phyloP scores from a whole-genome alignment of 2,113 vertebrate species.

The Herpetotheres cachinnans region DNA sequence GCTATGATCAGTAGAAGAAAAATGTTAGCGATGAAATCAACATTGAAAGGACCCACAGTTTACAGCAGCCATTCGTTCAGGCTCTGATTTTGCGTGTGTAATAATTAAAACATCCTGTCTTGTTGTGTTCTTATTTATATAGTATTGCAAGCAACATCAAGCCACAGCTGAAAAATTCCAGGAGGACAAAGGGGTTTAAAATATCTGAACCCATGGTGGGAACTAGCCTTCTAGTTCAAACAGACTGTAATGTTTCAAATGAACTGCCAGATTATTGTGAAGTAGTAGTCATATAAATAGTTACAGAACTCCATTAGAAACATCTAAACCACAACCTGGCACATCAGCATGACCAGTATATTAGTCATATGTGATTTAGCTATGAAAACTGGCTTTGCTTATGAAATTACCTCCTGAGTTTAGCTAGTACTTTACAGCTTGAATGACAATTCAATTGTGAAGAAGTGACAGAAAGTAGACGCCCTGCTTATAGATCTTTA shows the following conservation, averaged over 20 bases:
- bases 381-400: background rate
- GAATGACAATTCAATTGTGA: background rate
- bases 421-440: background rate
- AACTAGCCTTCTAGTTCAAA: background rate
- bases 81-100: background rate
- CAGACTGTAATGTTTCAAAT: background rate
- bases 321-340: background rate
- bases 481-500: background rate
- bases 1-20: background rate
- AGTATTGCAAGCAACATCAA: background rate
- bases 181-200: background rate
- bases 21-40: background rate
- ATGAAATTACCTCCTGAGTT: background rate
- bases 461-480: background rate
- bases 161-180: background rate
- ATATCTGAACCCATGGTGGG: background rate
- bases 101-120: background rate
- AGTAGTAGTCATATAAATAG: background rate
- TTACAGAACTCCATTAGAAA: background rate
- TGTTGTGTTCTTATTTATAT: background rate
- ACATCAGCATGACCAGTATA: background rate
- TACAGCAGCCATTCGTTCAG: background rate
- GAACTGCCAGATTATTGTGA: background rate
- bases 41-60: background rate
- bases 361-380: slow-evolving; percentile 5